These are phyloP conservation scores for Popillia japonica DNA, from an alignment of 1,140 invertebrate species.

Conservation along the genomic window DNA sequence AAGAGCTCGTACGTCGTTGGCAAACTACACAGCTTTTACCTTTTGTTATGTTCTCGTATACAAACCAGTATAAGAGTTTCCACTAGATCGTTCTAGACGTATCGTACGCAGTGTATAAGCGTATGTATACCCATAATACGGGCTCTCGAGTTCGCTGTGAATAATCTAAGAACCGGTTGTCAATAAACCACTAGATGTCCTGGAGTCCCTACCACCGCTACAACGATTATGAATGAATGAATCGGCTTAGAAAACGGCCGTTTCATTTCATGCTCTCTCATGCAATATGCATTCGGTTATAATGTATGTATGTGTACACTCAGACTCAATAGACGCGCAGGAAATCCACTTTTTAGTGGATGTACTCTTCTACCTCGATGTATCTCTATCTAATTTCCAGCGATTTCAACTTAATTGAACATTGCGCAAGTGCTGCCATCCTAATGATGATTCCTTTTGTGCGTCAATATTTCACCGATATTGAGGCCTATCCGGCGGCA, in stretches of 20 bases:
- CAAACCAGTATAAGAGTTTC: too few species aligned
- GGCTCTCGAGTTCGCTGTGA: neutral
- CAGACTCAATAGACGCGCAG: neutral
- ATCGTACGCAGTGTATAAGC: too few species aligned
- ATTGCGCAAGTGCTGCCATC: too few species aligned
- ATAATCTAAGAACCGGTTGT: neutral
- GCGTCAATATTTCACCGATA: neutral
- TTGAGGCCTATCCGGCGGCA: neutral
- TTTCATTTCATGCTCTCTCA: too few species aligned
- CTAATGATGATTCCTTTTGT: too few species aligned
- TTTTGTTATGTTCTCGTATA: too few species aligned
- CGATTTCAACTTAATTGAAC: too few species aligned
- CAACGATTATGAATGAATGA: slow-evolving; percentile 5
- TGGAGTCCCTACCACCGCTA: neutral
- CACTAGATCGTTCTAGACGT: too few species aligned
- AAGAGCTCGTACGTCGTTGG: too few species aligned
- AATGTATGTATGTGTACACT: neutral
- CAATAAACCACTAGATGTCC: slow-evolving; percentile 10
- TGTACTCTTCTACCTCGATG: neutral
- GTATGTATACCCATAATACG: too few species aligned
- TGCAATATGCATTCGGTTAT: neutral
- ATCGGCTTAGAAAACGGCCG: slow-evolving; percentile 4
- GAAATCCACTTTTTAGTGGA: neutral
- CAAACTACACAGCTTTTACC: too few species aligned
- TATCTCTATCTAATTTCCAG: too few species aligned